Evolutionary conservation across 2,888 invertebrate species (phyloP), one percentile per base, ranked within the genome.

Genomic region (Cheiracanthium punctorium): DNA sequence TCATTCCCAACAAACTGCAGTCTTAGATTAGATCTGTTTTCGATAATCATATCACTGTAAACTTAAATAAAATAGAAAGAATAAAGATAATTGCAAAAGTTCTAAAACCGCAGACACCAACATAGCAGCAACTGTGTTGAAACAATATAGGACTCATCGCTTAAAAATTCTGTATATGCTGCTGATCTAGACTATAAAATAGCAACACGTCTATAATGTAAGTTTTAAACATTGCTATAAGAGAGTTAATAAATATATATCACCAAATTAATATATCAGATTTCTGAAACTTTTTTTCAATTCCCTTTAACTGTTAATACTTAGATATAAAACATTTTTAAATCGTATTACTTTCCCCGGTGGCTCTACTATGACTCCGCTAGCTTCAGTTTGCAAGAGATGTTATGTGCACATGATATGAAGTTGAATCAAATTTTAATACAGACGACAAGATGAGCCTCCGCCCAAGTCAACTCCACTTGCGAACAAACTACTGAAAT

Each of bases 171-270:
- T 58, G 20, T 58, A 58, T 58, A 58, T 58, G 24, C 24, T 58
- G 58, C 58, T 24, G 58, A 58, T 58, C 58, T 58, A 58, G 58
- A 58, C 58, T 58, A 58, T 58, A 58, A 58, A 58, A 58, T 24
- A 58, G 58, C 58, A 58, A 58, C 58, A 58, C 24, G 58, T 58
- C 58, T 58, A 58, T 58, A 58, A 58, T 58, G 58, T 58, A 58
- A 58, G 58, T 58, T 58, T 58, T 58, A 58, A 58, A 58, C 58
- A 58, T 58, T 58, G 58, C 58, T 58, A 58, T 58, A 24, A 58
- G 58, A 58, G 24, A 58, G 48, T 58, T 58, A 48, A 48, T 48
- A 58, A 58, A 58, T 58, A 58, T 58, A 58, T 58, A 58, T 58
- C 58, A 58, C 24, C 58, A 58, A 58, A 58, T 24, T 58, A 24